These are phyloP conservation scores for Ctena decussata DNA, from an alignment of 2,888 invertebrate genomes.

Conservation along the genomic window DNA sequence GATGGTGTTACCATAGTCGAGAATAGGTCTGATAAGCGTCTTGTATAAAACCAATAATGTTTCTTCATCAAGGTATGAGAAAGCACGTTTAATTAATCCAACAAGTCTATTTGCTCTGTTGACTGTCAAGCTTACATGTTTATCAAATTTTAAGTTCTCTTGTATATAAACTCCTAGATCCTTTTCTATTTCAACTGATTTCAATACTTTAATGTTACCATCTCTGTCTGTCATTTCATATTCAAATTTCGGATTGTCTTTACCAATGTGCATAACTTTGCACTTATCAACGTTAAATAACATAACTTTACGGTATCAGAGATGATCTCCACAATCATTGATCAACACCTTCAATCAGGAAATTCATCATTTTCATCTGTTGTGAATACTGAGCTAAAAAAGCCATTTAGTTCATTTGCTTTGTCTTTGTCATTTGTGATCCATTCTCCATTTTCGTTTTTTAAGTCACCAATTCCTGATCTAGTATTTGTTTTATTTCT, in stretches of 20 bases:
- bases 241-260: neutral
- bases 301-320: too few species aligned
- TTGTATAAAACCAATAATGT: slow-evolving; percentile 2
- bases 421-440: too few species aligned
- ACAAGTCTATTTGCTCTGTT: slow-evolving; percentile 16
- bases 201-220: neutral
- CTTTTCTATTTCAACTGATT: neutral
- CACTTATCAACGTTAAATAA: neutral
- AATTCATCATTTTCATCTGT: too few species aligned
- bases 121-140: slow-evolving; percentile 5
- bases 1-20: neutral
- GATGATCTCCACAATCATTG: too few species aligned
- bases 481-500: too few species aligned
- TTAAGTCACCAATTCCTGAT: too few species aligned
- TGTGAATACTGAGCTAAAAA: too few species aligned
- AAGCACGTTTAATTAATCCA: slow-evolving; percentile 14
- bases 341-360: too few species aligned
- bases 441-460: too few species aligned
- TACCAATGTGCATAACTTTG: neutral
- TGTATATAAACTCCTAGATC: slow-evolving; percentile 2
- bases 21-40: neutral
- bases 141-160: slow-evolving; percentile 7
- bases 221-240: slow-evolving; percentile 5
- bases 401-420: too few species aligned
- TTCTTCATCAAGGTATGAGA: neutral